Evolutionary conservation across 1,140 invertebrate genomes (phyloP).

Genomic region (Grapholita molesta): DNA sequence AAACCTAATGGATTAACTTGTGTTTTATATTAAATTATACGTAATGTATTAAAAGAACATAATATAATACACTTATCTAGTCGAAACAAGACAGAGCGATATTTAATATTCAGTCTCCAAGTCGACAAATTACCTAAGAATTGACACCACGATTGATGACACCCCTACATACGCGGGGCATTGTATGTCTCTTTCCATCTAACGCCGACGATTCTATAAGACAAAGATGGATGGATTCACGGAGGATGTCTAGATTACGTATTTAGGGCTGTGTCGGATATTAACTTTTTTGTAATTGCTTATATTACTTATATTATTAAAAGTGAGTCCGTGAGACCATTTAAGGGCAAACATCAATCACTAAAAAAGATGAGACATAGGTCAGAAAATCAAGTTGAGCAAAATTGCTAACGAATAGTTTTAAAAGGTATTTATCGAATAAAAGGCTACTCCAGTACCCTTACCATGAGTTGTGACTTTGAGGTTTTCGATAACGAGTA

Average conservation of each 20-base stretch:
- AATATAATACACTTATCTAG: neutral
- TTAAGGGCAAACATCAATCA: too few species aligned
- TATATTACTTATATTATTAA: neutral
- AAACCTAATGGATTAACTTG: too few species aligned
- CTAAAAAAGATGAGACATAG: too few species aligned
- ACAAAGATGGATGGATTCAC: constrained; percentile 25
- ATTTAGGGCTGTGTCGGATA: neutral
- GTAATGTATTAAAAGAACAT: neutral
- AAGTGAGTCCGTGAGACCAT: too few species aligned
- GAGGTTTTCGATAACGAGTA: too few species aligned
- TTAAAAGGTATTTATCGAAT: too few species aligned
- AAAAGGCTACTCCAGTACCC: too few species aligned
- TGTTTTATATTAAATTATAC: too few species aligned
- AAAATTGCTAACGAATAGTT: too few species aligned
- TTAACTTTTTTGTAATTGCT: constrained; percentile 22
- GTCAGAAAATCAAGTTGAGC: too few species aligned
- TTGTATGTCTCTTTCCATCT: constrained; percentile 17
- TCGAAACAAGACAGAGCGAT: neutral
- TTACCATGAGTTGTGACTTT: too few species aligned
- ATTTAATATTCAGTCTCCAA: constrained; percentile 1
- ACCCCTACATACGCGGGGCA: neutral
- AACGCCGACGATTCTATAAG: neutral
- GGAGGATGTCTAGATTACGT: neutral
- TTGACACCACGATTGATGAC: constrained; percentile 21
- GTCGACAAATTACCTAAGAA: constrained; percentile 18